Percentiles rank a stretch among this genome's conserved stretches.
Conservation (phyloP, 2,888 invertebrate species). For the Chloroclysta siterata region DNA sequence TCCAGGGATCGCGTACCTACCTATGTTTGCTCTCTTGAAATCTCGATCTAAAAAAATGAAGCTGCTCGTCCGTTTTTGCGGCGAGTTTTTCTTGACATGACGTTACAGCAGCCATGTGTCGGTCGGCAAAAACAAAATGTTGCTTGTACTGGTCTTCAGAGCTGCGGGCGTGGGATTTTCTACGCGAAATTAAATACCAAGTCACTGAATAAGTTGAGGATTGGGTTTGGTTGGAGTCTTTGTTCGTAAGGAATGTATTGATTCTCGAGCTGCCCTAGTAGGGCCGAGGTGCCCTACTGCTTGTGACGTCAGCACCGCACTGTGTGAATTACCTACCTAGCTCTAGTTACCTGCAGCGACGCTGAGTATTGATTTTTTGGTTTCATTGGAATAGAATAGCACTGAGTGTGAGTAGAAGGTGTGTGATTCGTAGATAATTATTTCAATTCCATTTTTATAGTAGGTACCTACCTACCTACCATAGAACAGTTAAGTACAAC, state of each 20-base stretch:
- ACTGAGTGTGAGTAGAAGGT: too few species aligned
- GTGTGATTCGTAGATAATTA: too few species aligned
- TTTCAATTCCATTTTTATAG: too few species aligned
- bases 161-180: too few species aligned
- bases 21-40: background rate
- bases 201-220: too few species aligned
- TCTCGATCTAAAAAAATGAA: background rate
- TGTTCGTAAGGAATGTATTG: background rate
- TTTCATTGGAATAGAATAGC: too few species aligned
- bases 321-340: background rate
- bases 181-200: too few species aligned
- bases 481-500: too few species aligned
- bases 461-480: too few species aligned
- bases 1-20: too few species aligned
- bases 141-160: background rate
- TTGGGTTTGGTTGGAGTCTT: too few species aligned
- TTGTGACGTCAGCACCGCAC: background rate
- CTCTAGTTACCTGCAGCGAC: background rate
- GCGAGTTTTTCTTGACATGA: conserved; percentile 7
- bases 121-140: background rate
- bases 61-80: conserved; percentile 6
- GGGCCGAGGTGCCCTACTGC: background rate
- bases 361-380: too few species aligned
- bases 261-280: background rate
- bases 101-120: background rate